Evolutionary conservation across 2,888 invertebrate genomes (phyloP).

Genomic region (Agriotes lineatus): DNA sequence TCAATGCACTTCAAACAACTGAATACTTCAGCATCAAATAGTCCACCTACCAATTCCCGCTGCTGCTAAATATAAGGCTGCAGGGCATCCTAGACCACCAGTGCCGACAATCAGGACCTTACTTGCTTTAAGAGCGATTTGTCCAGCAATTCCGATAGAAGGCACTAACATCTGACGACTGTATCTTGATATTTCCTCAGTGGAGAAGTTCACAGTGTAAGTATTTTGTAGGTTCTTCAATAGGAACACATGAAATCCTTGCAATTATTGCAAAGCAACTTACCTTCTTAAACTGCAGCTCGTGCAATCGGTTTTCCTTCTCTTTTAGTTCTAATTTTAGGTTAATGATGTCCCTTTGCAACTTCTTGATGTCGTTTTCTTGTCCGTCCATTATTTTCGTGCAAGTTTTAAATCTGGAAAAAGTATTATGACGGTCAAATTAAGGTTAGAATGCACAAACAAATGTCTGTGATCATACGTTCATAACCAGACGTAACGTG

Average conservation of each 20-base stretch:
- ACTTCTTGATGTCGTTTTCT: conserved; percentile 27
- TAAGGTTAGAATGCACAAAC: no score
- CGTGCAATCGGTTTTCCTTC: conserved; percentile 69
- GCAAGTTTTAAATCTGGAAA: background rate
- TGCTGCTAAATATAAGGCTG: conserved; percentile 87
- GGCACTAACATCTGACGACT: conserved; percentile 92
- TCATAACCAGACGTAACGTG: no score
- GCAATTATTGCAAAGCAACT: background rate
- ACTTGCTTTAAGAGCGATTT: conserved; percentile 78
- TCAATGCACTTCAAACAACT: background rate
- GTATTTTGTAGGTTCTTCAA: background rate
- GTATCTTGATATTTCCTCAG: conserved; percentile 79
- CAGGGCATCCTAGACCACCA: conserved; percentile 97
- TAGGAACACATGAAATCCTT: background rate
- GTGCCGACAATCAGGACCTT: conserved; percentile 93
- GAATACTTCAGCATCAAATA: background rate
- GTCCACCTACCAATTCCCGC: conserved; percentile 82
- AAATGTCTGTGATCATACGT: no score
- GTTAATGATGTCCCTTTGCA: conserved; percentile 17
- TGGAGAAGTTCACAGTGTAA: conserved; percentile 59
- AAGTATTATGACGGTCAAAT: no score
- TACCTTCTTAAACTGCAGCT: conserved; percentile 64
- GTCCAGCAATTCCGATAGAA: conserved; percentile 82
- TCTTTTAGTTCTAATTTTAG: conserved; percentile 65
- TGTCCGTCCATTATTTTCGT: background rate